Base-by-base conservation (phyloP, 2,113 vertebrate species). In the Cromileptes altivelis region DNA sequence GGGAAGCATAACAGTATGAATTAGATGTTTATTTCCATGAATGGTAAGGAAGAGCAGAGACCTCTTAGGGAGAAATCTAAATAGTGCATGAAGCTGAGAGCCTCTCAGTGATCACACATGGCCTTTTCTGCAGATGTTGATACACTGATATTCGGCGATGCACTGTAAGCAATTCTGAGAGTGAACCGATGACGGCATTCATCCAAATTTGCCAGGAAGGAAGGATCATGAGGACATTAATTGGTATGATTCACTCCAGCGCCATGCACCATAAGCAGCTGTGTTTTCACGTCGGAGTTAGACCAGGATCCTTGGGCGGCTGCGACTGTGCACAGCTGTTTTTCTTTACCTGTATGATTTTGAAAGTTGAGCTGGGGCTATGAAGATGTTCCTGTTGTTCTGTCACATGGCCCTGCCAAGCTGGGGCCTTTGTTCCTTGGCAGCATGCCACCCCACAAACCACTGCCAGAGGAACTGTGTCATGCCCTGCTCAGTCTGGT, bases 171-270 rank as follows among this genome's bases (percentile, higher is more conserved):
- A 18, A 80, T 60, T 84, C 53, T 7, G 30, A 64, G 21, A 70
- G 56, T 71, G 70, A 84, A 82, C 56, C 67, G 23, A 80, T 58
- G n/a, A 60, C 0, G 4, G 12, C 76, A 75, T 91, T 90, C 75
- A 89, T 76, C 67, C 19, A 50, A 78, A 81, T 85, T 81, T 71
- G 15, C 53, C 82, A 85, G 89, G 89, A 89, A 92, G 88, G 88
- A 93, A 91, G 88, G 56, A 87, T 85, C 80, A 84, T 15, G 68
- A 85, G 50, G 61, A 87, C 84, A 85, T 87, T 86, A 92, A 92
- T 87, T 91, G 80, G 85, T 70, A 21, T 70, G 80, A 93, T 87
- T 91, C 86, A 87, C 68, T 81, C 25, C 15, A 45, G 42, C 21
- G 0, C 58, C 0, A 50, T 70, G 73, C 78, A 85, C 80, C 81